Evolutionary conservation across 30 jellyfish, hydroid and myxozoan genomes (phyloP), one percentile per base, ranked within the genome.

Genomic region (Aurelia aurita): DNA sequence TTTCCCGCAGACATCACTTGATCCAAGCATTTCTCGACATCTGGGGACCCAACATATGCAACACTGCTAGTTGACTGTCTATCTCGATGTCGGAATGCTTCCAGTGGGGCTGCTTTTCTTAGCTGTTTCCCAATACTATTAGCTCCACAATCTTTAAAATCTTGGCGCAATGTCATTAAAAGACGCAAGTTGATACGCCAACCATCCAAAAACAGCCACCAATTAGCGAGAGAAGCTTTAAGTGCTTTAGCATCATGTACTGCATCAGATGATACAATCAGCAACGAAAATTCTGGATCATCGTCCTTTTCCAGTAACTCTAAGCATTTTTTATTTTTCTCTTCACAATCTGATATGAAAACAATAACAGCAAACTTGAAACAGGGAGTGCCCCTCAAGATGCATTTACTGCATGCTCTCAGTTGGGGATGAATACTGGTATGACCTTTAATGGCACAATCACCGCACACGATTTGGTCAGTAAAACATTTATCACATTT

Each of bases 21-120:
- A 69, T 69, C 12, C 27, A 69, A 32, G 22, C 64, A 69, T 43
- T 69, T 32, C 22, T 16, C 63, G 3, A 35, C 81, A 6, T 22
- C 81, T 69, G 13, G 12, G 66, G 82, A 70, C n/a, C 43, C 82
- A 70, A 70, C 82, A 39, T 70, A 70, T 70, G 82, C 82, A 70
- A 70, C 82, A 70, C 64, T 70, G 43, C 27, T 45, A 10, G 82
- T 70, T 43, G 87, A 54, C 76, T 49, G 74, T 74, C 87, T 27
- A 51, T 74, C 76, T 26, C 57, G 75, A 20, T 55, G 74, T 12
- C 59, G 77, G 60, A 74, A 74, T 15, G 74, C 60, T 32, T 74
- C 74, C 57, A 29, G 31, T 54, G 82, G n/a, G n/a, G 82, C n/a
- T 70, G 27, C 82, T 70, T 70, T 70, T 34, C 82, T 70, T 5